Conservation (phyloP, 1,140 invertebrate species). For the Leptopilina boulardi region DNA sequence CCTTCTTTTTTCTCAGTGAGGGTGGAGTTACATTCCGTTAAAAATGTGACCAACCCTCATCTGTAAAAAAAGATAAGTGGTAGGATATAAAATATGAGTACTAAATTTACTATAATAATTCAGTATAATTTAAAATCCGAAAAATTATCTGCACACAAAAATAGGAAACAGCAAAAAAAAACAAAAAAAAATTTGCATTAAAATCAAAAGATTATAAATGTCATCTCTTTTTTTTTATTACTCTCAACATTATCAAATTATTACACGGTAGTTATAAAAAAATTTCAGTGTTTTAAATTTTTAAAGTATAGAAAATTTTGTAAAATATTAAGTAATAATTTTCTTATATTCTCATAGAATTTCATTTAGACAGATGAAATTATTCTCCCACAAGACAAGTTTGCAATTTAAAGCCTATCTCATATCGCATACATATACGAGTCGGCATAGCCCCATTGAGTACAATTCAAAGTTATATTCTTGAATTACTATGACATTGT, state of each 20-base stretch:
- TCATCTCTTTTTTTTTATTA: background rate
- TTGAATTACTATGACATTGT: constrained; percentile 24
- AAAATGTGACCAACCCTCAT: background rate
- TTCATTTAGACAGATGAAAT: constrained; percentile 2
- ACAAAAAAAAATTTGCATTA: background rate
- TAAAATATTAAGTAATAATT: background rate
- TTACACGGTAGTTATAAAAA: background rate
- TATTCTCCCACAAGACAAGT: background rate
- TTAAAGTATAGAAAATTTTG: background rate
- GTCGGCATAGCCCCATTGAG: constrained; percentile 16
- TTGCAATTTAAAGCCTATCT: constrained; percentile 19
- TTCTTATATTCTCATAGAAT: background rate
- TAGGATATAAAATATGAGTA: background rate
- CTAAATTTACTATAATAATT: too few species aligned
- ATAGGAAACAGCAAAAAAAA: background rate
- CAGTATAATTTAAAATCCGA: too few species aligned
- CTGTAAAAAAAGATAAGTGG: background rate
- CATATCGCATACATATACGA: background rate
- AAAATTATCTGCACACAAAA: background rate
- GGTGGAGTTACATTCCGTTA: background rate
- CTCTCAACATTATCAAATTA: background rate
- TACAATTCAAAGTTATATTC: constrained; percentile 11
- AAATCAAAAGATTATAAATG: too few species aligned
- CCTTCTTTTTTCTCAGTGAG: background rate
- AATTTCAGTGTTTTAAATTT: background rate